These are phyloP conservation scores for Anas bahamensis DNA, from an alignment of 2,797 vertebrate genomes.

Conservation along the genomic window DNA sequence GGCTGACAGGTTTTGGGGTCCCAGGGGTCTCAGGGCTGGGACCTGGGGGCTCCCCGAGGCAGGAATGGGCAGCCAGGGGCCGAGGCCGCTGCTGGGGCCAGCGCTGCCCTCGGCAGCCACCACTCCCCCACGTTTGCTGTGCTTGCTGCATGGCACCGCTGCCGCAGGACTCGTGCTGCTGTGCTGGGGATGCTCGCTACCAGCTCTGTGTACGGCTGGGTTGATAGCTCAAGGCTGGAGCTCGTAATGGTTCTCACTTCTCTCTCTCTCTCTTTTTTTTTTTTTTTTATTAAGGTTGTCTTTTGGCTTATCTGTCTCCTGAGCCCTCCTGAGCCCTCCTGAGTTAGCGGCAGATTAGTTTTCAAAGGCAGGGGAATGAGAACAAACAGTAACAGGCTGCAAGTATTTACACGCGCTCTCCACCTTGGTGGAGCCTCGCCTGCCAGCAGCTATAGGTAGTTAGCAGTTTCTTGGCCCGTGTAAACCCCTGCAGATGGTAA, in stretches of 20 bases:
- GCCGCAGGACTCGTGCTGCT: accelerated
- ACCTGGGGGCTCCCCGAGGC: too few species aligned
- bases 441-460: not conserved
- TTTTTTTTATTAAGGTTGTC: not conserved
- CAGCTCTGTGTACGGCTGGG: not conserved
- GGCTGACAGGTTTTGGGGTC: not conserved
- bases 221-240: not conserved
- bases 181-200: accelerated
- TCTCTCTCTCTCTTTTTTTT: too few species aligned
- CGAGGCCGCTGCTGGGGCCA: accelerated
- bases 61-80: too few species aligned
- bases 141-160: not conserved
- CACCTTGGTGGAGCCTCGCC: not conserved
- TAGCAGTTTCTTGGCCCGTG: not conserved
- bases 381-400: not conserved
- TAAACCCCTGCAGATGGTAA: not conserved
- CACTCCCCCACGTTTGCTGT: accelerated
- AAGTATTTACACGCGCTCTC: not conserved
- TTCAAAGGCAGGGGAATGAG: not conserved
- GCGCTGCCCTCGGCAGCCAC: not conserved
- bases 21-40: not conserved
- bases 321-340: not conserved
- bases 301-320: not conserved
- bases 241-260: not conserved
- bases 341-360: not conserved